Evolutionary conservation across 2,888 invertebrate genomes (phyloP), one percentile per base, ranked within the genome.

Genomic region (Eumacrocentrus americanus): DNA sequence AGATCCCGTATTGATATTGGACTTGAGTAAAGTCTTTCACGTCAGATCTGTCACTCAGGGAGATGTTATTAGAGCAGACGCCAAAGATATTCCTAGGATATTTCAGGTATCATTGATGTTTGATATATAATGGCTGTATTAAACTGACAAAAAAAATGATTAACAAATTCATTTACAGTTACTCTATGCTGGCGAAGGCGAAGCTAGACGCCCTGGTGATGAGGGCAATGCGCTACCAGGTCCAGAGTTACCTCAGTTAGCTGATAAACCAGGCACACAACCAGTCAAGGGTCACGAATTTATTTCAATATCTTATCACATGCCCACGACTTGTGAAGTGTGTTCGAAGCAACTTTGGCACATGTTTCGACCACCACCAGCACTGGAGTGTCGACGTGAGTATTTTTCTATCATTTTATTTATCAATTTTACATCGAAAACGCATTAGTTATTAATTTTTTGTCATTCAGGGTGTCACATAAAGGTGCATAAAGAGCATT

Each of bases 71-170:
- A 90, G 98, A 80, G 98, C 97, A 58, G 97, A 98, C 86, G 94
- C 96, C 82, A 95, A 95, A 88, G 97, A 98, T 86, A 96, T 99
- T 83, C 98, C 98, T 74, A 91, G 96, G 82, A 99, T 99, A 83
- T 98, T 99, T 85, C 89, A 89, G 85, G 88, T 89, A n/a, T 74
- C 20, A 23, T 47, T 12, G 7, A 56, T 46, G 6, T 11, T 56
- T 22, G 22, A 22, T 25, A 20, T n/a, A 6, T 12, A 38, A 23
- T 40, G 1, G 2, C 38, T 0, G 1, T n/a, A 16, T 29, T 18
- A 7, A 14, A 47, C 5, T 47, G n/a, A 25, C 3, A 47, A 18
- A 2, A n/a, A 29, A 14, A 20, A 25, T 22, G n/a, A 25, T 42
- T n/a, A 16, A n/a, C 14, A 3, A 12, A 3, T 38, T 14, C 6